Conservation (phyloP, 2,888 invertebrate genomes). For the Aricia artaxerxes region DNA sequence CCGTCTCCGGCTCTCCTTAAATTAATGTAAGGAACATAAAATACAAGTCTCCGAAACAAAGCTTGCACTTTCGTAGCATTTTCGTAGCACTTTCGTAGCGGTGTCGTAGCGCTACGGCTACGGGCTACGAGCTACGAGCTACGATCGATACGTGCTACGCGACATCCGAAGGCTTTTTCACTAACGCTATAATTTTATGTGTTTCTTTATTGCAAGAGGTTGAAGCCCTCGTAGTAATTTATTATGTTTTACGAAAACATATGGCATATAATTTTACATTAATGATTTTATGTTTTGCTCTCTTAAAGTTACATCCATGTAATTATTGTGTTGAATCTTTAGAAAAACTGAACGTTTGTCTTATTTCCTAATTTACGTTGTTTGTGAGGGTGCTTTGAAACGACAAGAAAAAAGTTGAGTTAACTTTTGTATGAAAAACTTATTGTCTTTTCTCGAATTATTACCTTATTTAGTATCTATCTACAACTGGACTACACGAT, state of each 20-base stretch:
- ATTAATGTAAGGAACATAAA: constrained; percentile 14
- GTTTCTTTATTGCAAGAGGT: constrained; percentile 19
- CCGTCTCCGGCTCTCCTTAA: constrained; percentile 26
- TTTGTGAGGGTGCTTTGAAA: no score
- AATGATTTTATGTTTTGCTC: not conserved
- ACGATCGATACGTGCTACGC: constrained; percentile 74
- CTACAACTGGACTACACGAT: no score
- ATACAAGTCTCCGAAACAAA: constrained; percentile 47
- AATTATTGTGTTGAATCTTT: not conserved
- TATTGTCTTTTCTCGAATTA: no score
- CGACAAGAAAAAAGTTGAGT: no score
- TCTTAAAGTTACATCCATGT: not conserved
- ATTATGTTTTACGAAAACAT: not conserved
- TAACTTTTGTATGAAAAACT: no score
- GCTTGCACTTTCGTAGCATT: constrained; percentile 48
- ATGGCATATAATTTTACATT: not conserved
- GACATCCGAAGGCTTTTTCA: constrained; percentile 67
- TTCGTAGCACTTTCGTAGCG: constrained; percentile 53
- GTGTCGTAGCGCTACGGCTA: constrained; percentile 59
- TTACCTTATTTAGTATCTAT: no score
- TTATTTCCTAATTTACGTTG: no score
- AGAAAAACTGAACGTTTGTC: no score
- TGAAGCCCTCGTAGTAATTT: not conserved
- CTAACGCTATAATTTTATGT: constrained; percentile 24
- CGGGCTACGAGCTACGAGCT: constrained; percentile 41